Evolutionary conservation across 2,888 invertebrate species (phyloP).

Genomic region (Agriopis leucophaearia): DNA sequence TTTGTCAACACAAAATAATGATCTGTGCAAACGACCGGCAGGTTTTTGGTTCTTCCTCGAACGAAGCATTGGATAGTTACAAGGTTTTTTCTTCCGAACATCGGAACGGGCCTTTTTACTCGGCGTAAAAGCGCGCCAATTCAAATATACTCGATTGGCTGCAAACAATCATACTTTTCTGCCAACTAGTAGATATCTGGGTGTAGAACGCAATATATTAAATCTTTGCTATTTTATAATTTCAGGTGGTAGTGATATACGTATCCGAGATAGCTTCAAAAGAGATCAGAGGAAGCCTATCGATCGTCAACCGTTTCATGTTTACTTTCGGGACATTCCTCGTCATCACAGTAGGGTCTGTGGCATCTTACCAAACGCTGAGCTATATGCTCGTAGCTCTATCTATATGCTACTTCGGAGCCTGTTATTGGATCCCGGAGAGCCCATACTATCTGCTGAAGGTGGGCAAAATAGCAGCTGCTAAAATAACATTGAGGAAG

Average conservation of each 20-base stretch:
- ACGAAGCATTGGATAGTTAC: too few relatives aligned
- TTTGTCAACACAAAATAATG: too few relatives aligned
- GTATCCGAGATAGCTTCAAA: conserved; percentile 76
- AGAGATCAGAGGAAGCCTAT: conserved; percentile 70
- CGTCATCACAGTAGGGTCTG: conserved; percentile 68
- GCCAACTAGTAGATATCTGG: too few relatives aligned
- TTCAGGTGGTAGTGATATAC: conserved; percentile 73
- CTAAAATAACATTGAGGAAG: conserved; percentile 66
- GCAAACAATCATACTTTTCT: too few relatives aligned
- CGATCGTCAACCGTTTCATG: conserved; percentile 62
- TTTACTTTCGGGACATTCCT: conserved; percentile 71
- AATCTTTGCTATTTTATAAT: conserved; percentile 3
- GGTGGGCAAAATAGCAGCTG: conserved; percentile 71
- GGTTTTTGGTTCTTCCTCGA: too few relatives aligned
- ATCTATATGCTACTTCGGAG: conserved; percentile 74
- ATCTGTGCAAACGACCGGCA: too few relatives aligned
- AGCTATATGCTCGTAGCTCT: conserved; percentile 74
- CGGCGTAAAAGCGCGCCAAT: too few relatives aligned
- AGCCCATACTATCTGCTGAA: conserved; percentile 86
- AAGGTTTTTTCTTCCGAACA: too few relatives aligned
- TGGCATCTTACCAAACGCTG: conserved; percentile 65
- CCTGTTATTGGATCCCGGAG: conserved; percentile 85
- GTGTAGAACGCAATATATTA: not conserved
- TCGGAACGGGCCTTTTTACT: too few relatives aligned
- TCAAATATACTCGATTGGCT: too few relatives aligned